phyloP scores from a whole-genome alignment of 2,797 vertebrate species.

The Spatula clypeata region DNA sequence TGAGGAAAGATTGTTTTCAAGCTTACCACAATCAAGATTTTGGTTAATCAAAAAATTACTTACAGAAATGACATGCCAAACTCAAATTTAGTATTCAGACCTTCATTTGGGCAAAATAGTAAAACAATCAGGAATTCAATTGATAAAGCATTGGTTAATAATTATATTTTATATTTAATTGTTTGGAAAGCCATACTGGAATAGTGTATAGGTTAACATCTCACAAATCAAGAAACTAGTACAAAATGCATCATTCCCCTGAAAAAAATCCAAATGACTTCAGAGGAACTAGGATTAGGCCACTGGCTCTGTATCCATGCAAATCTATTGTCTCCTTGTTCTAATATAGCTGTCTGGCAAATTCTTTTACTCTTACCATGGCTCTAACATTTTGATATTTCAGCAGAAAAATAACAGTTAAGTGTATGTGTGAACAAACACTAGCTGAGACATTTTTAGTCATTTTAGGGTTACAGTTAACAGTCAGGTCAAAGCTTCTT shows the following conservation, averaged over 20 bases:
- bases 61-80: not conserved
- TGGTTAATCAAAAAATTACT: slow-evolving; percentile 22
- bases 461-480: not conserved
- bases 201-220: slow-evolving; percentile 1
- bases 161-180: not conserved
- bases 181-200: not conserved
- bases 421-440: slow-evolving; percentile 28
- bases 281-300: slow-evolving; percentile 18
- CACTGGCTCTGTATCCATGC: not conserved
- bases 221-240: slow-evolving; percentile 17
- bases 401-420: slow-evolving; percentile 47
- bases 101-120: not conserved
- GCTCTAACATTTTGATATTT: slow-evolving; percentile 38
- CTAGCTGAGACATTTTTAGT: slow-evolving; percentile 8
- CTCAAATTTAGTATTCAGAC: not conserved
- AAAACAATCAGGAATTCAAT: slow-evolving; percentile 1
- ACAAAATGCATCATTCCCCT: slow-evolving; percentile 9
- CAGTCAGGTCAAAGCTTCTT: not conserved
- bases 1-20: slow-evolving; percentile 82
- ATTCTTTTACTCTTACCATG: slow-evolving; percentile 37
- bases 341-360: slow-evolving; percentile 26
- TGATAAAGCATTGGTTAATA: slow-evolving; percentile 22
- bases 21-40: slow-evolving; percentile 49
- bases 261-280: not conserved
- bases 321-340: slow-evolving; percentile 31